Evolutionary conservation across 2,888 invertebrate species (phyloP), one percentile per base, ranked within the genome.

Genomic region (Rhabditophanes sp.): DNA sequence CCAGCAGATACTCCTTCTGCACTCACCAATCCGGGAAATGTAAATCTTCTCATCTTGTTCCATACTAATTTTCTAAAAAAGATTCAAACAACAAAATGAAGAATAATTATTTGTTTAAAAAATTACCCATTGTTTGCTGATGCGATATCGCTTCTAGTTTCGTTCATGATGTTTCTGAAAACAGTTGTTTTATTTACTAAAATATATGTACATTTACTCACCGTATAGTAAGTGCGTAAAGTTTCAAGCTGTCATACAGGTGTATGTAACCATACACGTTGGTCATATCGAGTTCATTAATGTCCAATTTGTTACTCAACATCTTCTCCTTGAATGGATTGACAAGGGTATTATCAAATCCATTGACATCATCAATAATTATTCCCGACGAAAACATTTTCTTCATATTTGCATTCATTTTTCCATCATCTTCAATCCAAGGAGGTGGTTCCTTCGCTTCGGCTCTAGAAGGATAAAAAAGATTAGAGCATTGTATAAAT

Each of bases 231-330:
- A 62, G 32, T 2, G 54, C 54, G 36, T 61, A 61, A 20, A 61
- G 36, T 29, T 58, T 45, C 9, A 61, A 38, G 5, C 60, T 46
- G 34, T 61, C 58, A 37, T 55, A 61, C 11, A 62, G 39, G 35
- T 62, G 58, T 11, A 59, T 46, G 38, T 61, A 58, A 3, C 60
- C 60, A 44, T 60, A 61, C 31, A 61, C 46, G 33, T 59, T 59
- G 12, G 50, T 50, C 49, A 59, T 35, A 38, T 61, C 60, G 29
- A 61, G 30, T 14, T 61, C 54, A 12, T 53, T 50, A 11, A 48
- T 42, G 3, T 46, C 35, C 30, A 59, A 30, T 22, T 56, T 56
- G 30, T 50, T 48, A 2, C 52, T 39, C 35, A 59, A 56, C 5
- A 48, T 33, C 15, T 27, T 31, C 17, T 30, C 15, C 2, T 39